Percentiles rank a stretch among this genome's conserved stretches.
Evolutionary conservation across 2,797 vertebrate genomes (phyloP).

Genomic region (Crenuchus spilurus): DNA sequence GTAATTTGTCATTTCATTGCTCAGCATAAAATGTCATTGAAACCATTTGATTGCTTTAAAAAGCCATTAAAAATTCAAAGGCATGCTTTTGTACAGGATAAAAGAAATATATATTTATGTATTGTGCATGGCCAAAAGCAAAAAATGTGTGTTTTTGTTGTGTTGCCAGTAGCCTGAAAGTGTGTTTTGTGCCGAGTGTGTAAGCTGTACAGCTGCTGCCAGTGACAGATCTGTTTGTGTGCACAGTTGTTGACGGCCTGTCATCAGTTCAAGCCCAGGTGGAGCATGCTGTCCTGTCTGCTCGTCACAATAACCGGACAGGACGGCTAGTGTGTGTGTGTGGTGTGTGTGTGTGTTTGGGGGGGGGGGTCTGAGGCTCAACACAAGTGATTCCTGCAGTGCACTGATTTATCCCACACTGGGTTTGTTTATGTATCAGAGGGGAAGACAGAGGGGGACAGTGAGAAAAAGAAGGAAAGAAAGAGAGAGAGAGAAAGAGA

Average conservation of each 20-base stretch:
- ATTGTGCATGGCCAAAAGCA: too few relatives aligned
- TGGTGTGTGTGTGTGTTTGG: neutral
- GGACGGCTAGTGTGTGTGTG: neutral
- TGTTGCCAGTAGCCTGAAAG: neutral
- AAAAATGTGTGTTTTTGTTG: neutral
- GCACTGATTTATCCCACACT: constrained; percentile 31
- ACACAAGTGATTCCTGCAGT: constrained; percentile 18
- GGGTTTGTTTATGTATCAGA: constrained; percentile 14
- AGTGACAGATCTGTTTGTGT: constrained; percentile 16
- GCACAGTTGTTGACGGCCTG: neutral
- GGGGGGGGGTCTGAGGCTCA: neutral
- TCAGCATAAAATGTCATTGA: neutral
- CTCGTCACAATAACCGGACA: constrained; percentile 16
- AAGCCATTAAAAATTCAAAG: too few relatives aligned
- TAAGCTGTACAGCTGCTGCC: constrained; percentile 9
- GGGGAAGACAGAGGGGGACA: neutral
- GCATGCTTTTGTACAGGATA: neutral
- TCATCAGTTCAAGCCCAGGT: constrained; percentile 23
- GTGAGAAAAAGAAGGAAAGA: neutral
- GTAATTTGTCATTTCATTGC: neutral
- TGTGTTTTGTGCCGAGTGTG: constrained; percentile 17
- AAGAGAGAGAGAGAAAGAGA: neutral
- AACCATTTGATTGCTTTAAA: too few relatives aligned
- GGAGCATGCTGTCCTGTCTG: neutral
- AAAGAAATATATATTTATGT: neutral